Evolutionary conservation across 2,797 vertebrate species (phyloP).

Genomic region (Calcarius lapponicus): DNA sequence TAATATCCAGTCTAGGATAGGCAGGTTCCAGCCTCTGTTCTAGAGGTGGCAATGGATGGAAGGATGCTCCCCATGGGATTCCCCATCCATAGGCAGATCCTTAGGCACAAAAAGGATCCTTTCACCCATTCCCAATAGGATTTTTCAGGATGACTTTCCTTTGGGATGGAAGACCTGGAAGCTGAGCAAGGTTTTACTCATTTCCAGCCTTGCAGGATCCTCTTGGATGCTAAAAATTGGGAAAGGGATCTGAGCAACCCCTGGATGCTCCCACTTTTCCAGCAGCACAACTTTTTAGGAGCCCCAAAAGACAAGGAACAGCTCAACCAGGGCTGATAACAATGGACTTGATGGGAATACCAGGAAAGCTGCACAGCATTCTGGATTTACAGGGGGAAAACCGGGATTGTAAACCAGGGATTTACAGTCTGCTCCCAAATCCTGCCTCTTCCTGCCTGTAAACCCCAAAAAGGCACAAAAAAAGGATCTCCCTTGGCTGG

Average conservation of each 20-base stretch:
- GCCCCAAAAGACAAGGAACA: rapidly evolving
- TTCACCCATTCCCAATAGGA: neutral
- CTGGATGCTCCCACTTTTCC: neutral
- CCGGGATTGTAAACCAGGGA: neutral
- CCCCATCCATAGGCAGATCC: neutral
- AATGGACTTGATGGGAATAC: neutral
- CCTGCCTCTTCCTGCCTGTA: rapidly evolving
- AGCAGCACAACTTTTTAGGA: neutral
- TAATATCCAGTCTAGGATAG: rapidly evolving
- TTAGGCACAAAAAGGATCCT: neutral
- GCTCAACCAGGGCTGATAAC: neutral
- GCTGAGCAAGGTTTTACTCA: neutral
- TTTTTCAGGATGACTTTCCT: neutral
- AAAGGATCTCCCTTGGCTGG: neutral
- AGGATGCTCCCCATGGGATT: rapidly evolving
- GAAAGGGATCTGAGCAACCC: neutral
- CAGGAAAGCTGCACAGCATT: neutral
- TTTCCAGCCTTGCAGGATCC: neutral
- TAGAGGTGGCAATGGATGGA: too few species aligned
- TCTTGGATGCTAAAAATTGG: neutral
- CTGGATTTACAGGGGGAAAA: neutral
- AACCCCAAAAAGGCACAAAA: neutral
- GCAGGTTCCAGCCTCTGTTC: neutral
- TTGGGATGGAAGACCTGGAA: neutral
- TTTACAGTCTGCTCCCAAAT: neutral